Evolutionary conservation across 30 jellyfish, hydroid and myxozoan genomes (phyloP).

Genomic region (Cassiopea xamachana): DNA sequence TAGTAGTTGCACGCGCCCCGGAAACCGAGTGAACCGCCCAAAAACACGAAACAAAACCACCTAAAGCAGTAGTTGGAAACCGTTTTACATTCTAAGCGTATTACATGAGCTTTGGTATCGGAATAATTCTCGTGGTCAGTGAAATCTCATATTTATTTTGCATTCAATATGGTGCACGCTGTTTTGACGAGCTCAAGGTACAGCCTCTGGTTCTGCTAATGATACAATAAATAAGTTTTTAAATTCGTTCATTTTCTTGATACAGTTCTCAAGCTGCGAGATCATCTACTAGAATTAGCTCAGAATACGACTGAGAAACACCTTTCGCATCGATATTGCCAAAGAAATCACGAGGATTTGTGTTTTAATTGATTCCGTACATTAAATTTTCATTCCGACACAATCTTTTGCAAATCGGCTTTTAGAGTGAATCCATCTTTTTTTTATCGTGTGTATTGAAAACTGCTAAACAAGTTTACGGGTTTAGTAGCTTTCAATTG

Average conservation of each 20-base stretch:
- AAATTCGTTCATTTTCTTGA: slow-evolving; percentile 7
- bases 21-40: slow-evolving; percentile 54
- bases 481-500: slow-evolving; percentile 61
- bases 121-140: slow-evolving; percentile 28
- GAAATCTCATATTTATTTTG: slow-evolving; percentile 30
- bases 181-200: slow-evolving; percentile 35
- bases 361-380: slow-evolving; percentile 50
- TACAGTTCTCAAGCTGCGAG: slow-evolving; percentile 55
- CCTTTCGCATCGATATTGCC: slow-evolving; percentile 58
- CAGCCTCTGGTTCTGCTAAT: slow-evolving; percentile 22
- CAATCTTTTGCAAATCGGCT: slow-evolving; percentile 75
- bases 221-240: slow-evolving; percentile 29
- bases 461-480: slow-evolving; percentile 67
- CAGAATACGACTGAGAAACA: slow-evolving; percentile 44
- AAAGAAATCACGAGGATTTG: slow-evolving; percentile 55
- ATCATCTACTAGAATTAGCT: slow-evolving; percentile 36
- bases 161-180: slow-evolving; percentile 32
- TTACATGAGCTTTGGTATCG: neutral
- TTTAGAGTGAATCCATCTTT: slow-evolving; percentile 63
- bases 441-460: slow-evolving; percentile 51
- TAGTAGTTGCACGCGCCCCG: slow-evolving; percentile 48
- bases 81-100: neutral
- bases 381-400: slow-evolving; percentile 74
- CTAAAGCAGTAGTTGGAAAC: neutral
- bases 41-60: slow-evolving; percentile 12